Evolutionary conservation across 2,888 invertebrate genomes (phyloP), one percentile per base, ranked within the genome.

Genomic region (Pristionchus fissidentatus): DNA sequence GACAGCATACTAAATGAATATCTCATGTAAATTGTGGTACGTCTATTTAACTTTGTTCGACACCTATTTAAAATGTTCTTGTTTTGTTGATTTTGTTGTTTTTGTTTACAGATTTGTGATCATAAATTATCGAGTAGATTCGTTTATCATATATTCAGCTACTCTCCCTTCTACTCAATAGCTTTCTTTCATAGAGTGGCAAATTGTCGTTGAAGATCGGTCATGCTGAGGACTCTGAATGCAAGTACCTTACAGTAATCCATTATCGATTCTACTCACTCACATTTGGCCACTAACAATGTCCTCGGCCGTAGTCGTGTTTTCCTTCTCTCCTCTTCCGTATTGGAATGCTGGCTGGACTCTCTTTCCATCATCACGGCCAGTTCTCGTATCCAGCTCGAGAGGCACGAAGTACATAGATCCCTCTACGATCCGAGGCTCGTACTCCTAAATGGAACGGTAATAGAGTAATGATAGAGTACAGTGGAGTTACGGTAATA

Each of bases 101-200:
- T 0, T 66, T 66, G 19, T 66, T 15, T 32, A 66, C 7, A 5
- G 8, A 8, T n/a, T n/a, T n/a, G n/a, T n/a, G n/a, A n/a, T 32
- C 15, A 66, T 35, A 10, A 29, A 60, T 7, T 29, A 66, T 66
- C 66, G 66, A 66, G 66, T 66, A 66, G 66, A 66, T 66, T 66
- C 66, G 66, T 66, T 66, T 55, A 55, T 66, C 66, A 22, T 13
- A 66, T 66, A 66, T 66, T 66, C 66, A 38, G 35, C 66, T 38
- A 38, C 66, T 66, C 66, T 66, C 66, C 8, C 66, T 66, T 66
- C 66, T 66, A 66, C 66, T 22, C 66, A 66, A 38, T 66, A 66
- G 66, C 66, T 66, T 66, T 66, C 66, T 66, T 66, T 66, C 66
- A 66, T 66, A 66, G 38, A 66, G 66, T 66, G 66, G 66, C 66